phyloP scores from a whole-genome alignment of 2,888 invertebrate genomes.

The Epiblema foenella region DNA sequence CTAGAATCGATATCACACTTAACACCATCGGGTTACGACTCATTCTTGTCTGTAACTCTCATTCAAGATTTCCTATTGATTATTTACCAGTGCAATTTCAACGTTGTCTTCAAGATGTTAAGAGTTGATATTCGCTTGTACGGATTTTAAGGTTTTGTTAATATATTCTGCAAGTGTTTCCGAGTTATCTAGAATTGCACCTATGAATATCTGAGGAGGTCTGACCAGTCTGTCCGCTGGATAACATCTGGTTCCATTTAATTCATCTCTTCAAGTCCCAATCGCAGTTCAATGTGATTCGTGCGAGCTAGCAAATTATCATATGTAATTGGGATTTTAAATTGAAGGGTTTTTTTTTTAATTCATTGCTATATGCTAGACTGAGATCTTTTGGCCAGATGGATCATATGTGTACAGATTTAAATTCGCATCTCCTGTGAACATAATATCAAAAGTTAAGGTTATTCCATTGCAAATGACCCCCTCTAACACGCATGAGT shows the following conservation, averaged over 20 bases:
- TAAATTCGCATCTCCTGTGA: too few species aligned
- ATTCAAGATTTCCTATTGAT: constrained; percentile 19
- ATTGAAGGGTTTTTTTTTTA: too few species aligned
- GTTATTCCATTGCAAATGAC: too few species aligned
- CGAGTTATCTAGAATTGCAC: constrained; percentile 53
- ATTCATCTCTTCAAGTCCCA: neutral
- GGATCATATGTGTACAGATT: too few species aligned
- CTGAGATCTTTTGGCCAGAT: too few species aligned
- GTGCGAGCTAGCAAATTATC: neutral
- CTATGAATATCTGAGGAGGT: constrained; percentile 56
- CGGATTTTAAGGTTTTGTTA: constrained; percentile 41
- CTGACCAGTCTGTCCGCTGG: constrained; percentile 42
- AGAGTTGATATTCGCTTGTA: constrained; percentile 16
- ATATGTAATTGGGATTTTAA: too few species aligned
- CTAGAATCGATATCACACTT: constrained; percentile 16
- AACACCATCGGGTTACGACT: constrained; percentile 12
- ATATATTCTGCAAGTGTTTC: constrained; percentile 56
- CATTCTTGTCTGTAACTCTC: constrained; percentile 8
- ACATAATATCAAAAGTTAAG: too few species aligned
- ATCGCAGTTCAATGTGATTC: neutral
- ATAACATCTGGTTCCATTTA: constrained; percentile 26
- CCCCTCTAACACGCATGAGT: too few species aligned
- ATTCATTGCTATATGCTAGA: too few species aligned
- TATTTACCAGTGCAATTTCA: neutral
- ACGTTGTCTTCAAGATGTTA: neutral